Conservation (phyloP, 1,140 invertebrate species). For the Telenomus remus region DNA sequence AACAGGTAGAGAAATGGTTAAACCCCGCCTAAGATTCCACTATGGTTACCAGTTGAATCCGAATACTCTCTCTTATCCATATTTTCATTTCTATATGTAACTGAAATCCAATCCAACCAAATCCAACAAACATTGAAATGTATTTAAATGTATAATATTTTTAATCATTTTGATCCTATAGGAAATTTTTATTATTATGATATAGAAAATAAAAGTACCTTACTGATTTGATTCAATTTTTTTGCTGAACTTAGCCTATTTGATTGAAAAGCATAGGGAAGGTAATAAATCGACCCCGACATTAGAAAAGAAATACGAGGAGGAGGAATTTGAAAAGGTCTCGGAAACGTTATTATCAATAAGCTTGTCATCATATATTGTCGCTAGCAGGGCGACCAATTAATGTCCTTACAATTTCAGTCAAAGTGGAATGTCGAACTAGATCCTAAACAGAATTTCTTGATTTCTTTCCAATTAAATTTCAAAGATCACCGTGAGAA, state of each 20-base stretch:
- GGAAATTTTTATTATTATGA: too few relatives aligned
- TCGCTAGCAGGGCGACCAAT: conserved; percentile 16
- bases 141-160: too few relatives aligned
- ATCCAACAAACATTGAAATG: too few relatives aligned
- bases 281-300: conserved; percentile 10
- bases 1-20: background rate
- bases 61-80: background rate
- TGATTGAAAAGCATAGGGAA: background rate
- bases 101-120: too few relatives aligned
- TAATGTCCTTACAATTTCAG: conserved; percentile 7
- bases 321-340: conserved; percentile 9
- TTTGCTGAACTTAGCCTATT: too few relatives aligned
- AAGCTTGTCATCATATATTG: conserved; percentile 40
- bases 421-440: conserved; percentile 2
- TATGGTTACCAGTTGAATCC: background rate
- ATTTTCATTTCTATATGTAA: background rate
- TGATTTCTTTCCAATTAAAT: conserved; percentile 6
- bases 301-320: conserved; percentile 24
- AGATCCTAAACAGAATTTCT: conserved; percentile 6
- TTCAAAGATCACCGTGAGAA: conserved; percentile 33
- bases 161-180: too few relatives aligned
- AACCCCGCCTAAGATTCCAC: background rate
- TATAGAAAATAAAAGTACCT: too few relatives aligned
- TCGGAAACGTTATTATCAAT: conserved; percentile 40
- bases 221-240: too few relatives aligned